phyloP scores from a whole-genome alignment of 2,888 invertebrate species.

The Barypeithes pellucidus region DNA sequence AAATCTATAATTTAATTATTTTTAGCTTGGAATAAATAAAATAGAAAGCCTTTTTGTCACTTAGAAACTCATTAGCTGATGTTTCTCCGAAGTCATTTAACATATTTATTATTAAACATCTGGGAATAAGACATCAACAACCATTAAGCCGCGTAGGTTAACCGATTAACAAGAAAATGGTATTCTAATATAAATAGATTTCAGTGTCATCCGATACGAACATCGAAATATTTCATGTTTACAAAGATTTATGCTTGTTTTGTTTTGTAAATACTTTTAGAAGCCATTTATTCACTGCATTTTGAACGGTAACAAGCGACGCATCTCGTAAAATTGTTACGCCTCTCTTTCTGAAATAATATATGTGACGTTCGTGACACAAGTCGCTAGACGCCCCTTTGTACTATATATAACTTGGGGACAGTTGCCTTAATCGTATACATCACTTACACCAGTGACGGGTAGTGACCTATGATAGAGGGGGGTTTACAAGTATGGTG shows the following conservation, averaged over 20 bases:
- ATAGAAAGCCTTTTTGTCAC: neutral
- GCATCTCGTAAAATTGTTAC: conserved; percentile 47
- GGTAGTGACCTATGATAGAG: too few relatives aligned
- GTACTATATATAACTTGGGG: conserved; percentile 9
- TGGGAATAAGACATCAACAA: conserved; percentile 34
- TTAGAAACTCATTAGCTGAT: neutral
- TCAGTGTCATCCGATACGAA: conserved; percentile 17
- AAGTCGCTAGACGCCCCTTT: conserved; percentile 22
- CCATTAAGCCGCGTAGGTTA: conserved; percentile 28
- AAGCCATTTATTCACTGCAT: conserved; percentile 45
- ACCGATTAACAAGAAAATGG: conserved; percentile 32
- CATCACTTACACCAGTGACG: too few relatives aligned
- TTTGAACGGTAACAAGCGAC: conserved; percentile 45
- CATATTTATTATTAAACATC: conserved; percentile 39
- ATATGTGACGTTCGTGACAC: conserved; percentile 31
- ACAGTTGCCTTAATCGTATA: too few relatives aligned
- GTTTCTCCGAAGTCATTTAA: conserved; percentile 10
- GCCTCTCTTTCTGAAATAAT: conserved; percentile 35
- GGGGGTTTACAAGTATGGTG: too few relatives aligned
- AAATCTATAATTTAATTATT: neutral
- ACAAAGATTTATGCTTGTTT: conserved; percentile 41
- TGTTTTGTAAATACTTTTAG: conserved; percentile 47
- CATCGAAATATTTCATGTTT: conserved; percentile 24
- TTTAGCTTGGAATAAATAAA: neutral
- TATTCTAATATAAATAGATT: conserved; percentile 41